These are phyloP conservation scores for Gobionotothen gibberifrons DNA, from an alignment of 2,797 vertebrate genomes.

Conservation along the genomic window DNA sequence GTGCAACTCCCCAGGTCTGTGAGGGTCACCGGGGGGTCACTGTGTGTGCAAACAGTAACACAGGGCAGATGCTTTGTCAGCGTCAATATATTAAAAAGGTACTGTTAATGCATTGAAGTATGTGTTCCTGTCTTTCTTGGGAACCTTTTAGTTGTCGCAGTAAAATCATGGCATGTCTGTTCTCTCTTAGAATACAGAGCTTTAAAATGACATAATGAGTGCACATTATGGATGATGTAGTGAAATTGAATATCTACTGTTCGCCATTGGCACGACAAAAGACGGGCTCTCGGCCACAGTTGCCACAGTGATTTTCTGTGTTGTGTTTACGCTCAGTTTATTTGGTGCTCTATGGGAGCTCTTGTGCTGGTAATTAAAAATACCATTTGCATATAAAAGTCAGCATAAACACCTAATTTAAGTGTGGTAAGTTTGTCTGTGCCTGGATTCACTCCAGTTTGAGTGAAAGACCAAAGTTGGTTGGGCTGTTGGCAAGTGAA, in stretches of 20 bases:
- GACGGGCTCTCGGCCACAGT: slow-evolving; percentile 48
- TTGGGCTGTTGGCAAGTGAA: slow-evolving; percentile 23
- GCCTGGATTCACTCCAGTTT: slow-evolving; percentile 42
- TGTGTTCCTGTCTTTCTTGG: slow-evolving; percentile 70
- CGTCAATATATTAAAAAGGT: slow-evolving; percentile 67
- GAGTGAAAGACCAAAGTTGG: slow-evolving; percentile 35
- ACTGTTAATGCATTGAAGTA: slow-evolving; percentile 52
- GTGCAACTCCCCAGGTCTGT: slow-evolving; percentile 54
- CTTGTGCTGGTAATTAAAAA: slow-evolving; percentile 43
- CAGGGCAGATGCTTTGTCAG: slow-evolving; percentile 81
- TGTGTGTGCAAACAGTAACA: slow-evolving; percentile 57
- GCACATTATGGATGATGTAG: slow-evolving; percentile 74
- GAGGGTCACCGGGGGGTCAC: slow-evolving; percentile 60
- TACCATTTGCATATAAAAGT: slow-evolving; percentile 51
- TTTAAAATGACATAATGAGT: slow-evolving; percentile 75
- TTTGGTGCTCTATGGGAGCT: slow-evolving; percentile 24
- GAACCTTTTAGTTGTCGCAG: slow-evolving; percentile 60
- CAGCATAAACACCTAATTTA: slow-evolving; percentile 61
- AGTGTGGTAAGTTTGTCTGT: slow-evolving; percentile 1
- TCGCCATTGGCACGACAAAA: slow-evolving; percentile 58
- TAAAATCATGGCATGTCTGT: slow-evolving; percentile 65
- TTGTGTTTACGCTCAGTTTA: slow-evolving; percentile 57
- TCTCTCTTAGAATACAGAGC: slow-evolving; percentile 62
- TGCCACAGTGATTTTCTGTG: slow-evolving; percentile 62
- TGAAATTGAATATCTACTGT: slow-evolving; percentile 73